Base-by-base conservation (phyloP, 2,113 vertebrate genomes). In the Salvator merianae region DNA sequence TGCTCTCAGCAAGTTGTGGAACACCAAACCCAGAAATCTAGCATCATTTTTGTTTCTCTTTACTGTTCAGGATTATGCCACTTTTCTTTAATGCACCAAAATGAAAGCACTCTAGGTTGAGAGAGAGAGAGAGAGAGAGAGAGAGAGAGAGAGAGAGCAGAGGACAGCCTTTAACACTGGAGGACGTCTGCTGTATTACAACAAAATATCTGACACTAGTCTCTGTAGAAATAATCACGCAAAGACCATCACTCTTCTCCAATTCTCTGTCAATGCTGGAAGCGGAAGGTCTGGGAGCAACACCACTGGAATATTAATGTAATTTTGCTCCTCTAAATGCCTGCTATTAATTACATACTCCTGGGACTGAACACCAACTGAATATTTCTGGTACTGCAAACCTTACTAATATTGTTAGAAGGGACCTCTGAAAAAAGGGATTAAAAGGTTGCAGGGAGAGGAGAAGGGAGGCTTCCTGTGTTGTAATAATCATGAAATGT, bases 1-100 rank as follows among this genome's bases (percentile, higher is more conserved):
- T 80, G 86, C 34, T 38, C 87, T 72, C 47, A 89, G 82, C 85
- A 86, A 89, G 89, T 87, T 90, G 34, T 78, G 84, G 62, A 59
- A 87, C 9, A 76, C 55, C 84, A 79, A 87, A 89, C 88, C 86
- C 24, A 86, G 69, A 87, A 89, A 90, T 36, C 3, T 2, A 0
- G 74, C 79, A 53, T 40, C 16, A 80, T 91, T 83, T 91, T 85
- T 86, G 22, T 83, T 87, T 14, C 38, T 22, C 70, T 70, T 63
- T 89, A 88, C 88, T 85, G 24, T 40, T 63, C 9, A 9, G 84
- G 36, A 87, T 55, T 83, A 79, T 80, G 82, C 2, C 5, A 4
- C 40, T 79, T 88, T 85, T 70, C 13, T 81, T 30, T 43, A 83
- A 83, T 85, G 65, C 1, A 78, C 81, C 40, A 76, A 81, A 71